Conservation (phyloP, 2,797 vertebrate genomes). For the Chrysocyon brachyurus region DNA sequence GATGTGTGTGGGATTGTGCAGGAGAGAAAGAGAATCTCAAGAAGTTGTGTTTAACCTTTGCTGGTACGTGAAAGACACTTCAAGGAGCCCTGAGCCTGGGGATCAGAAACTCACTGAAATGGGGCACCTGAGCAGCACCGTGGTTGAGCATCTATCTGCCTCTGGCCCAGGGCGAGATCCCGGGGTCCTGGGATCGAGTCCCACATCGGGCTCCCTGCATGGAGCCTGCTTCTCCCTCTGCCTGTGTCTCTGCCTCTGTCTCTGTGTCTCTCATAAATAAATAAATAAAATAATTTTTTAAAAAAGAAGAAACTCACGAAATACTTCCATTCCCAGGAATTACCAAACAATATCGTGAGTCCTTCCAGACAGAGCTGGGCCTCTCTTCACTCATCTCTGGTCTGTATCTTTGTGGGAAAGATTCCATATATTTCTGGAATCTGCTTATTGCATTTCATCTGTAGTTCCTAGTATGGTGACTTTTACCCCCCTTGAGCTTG, state of each 20-base stretch:
- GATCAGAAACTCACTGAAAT: not conserved
- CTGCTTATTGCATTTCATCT: no score
- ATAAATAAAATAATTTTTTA: no score
- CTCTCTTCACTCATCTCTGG: not conserved
- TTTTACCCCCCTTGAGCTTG: not conserved
- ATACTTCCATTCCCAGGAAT: not conserved
- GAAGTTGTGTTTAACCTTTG: not conserved
- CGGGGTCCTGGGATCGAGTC: no score
- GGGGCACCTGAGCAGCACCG: no score
- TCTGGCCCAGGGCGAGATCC: no score
- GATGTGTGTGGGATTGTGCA: rapidly evolving
- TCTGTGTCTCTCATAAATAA: no score
- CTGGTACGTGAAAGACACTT: no score
- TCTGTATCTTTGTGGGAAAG: not conserved
- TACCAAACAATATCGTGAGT: not conserved
- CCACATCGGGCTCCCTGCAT: no score
- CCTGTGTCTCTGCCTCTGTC: no score
- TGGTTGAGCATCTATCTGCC: no score
- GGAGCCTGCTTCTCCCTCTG: no score
- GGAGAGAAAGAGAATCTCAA: not conserved
- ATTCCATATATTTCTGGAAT: not conserved
- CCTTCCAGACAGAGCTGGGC: not conserved
- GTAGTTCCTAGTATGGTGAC: not conserved
- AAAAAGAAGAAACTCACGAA: not conserved
- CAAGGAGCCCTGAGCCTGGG: not conserved